Conservation (phyloP, 2,888 invertebrate species). For the Priocnemis perturbator region DNA sequence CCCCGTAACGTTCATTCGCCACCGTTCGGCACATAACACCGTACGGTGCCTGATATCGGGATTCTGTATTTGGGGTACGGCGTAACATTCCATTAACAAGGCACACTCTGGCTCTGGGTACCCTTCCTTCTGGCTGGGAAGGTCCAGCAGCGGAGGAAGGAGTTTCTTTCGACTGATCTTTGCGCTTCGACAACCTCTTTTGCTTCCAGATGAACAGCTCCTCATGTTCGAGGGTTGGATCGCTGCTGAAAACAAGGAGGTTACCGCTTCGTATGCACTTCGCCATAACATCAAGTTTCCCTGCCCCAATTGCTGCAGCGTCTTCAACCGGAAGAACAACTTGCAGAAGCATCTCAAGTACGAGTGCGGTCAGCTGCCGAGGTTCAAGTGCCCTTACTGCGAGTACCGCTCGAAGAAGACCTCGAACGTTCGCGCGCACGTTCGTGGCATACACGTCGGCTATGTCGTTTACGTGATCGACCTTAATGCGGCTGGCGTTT, state of each 20-base stretch:
- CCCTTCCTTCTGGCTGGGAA: constrained; percentile 10
- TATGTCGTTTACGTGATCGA: constrained; percentile 55
- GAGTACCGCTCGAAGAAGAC: constrained; percentile 64
- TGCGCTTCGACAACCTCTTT: constrained; percentile 30
- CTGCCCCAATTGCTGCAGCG: constrained; percentile 65
- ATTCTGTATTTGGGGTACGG: no score
- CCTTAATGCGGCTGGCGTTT: constrained; percentile 20
- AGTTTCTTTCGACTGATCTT: neutral
- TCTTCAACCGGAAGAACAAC: constrained; percentile 58
- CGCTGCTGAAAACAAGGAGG: constrained; percentile 12
- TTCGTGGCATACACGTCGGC: constrained; percentile 58
- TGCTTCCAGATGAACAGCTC: constrained; percentile 49
- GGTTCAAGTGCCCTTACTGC: constrained; percentile 72
- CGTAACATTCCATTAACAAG: neutral
- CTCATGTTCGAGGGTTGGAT: constrained; percentile 22
- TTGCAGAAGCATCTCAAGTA: constrained; percentile 64
- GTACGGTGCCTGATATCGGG: no score
- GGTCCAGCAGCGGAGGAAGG: neutral
- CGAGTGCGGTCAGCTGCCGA: constrained; percentile 70
- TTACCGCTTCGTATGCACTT: constrained; percentile 33
- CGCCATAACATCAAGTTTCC: constrained; percentile 48
- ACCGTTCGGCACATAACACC: no score
- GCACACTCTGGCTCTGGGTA: neutral
- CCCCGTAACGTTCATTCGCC: no score
- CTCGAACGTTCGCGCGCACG: constrained; percentile 63